These are phyloP conservation scores for Gymnoscopelus microlampas DNA, from an alignment of 2,797 vertebrate genomes.

Conservation along the genomic window DNA sequence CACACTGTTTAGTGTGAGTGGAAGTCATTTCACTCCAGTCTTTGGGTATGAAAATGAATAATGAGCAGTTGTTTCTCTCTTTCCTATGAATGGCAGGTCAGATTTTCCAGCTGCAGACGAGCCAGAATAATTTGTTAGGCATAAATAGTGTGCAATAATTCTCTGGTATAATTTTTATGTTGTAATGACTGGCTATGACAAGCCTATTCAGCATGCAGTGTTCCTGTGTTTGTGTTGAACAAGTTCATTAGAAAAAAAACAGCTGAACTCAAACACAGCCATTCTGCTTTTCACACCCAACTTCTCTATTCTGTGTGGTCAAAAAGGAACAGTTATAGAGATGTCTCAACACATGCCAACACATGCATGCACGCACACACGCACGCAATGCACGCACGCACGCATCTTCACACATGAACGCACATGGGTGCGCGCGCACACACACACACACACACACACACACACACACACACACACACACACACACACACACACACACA, in stretches of 20 bases:
- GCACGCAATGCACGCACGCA: slow-evolving; percentile 1
- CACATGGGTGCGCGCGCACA: slow-evolving; percentile 21
- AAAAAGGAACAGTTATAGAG: slow-evolving; percentile 32
- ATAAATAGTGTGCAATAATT: slow-evolving; percentile 28
- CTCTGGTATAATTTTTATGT: background rate
- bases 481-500: slow-evolving; percentile 22
- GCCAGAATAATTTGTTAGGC: slow-evolving; percentile 10
- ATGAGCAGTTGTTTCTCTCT: slow-evolving; percentile 6
- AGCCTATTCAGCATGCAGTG: slow-evolving; percentile 10
- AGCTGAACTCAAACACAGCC: slow-evolving; percentile 10
- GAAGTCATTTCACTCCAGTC: background rate
- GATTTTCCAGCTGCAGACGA: slow-evolving; percentile 22
- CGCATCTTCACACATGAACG: slow-evolving; percentile 4
- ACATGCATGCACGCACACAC: slow-evolving; percentile 18
- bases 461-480: slow-evolving; percentile 20
- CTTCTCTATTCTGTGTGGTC: slow-evolving; percentile 23
- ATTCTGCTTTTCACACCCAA: slow-evolving; percentile 15
- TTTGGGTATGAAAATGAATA: background rate
- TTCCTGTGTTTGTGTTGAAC: slow-evolving; percentile 30
- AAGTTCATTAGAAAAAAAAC: slow-evolving; percentile 25
- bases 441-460: slow-evolving; percentile 13
- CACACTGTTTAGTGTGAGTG: background rate
- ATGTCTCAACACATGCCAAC: slow-evolving; percentile 34
- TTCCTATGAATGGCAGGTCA: slow-evolving; percentile 18
- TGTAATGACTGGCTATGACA: slow-evolving; percentile 9